phyloP scores from a whole-genome alignment of 1,140 invertebrate species.

The Epicauta chinensis region DNA sequence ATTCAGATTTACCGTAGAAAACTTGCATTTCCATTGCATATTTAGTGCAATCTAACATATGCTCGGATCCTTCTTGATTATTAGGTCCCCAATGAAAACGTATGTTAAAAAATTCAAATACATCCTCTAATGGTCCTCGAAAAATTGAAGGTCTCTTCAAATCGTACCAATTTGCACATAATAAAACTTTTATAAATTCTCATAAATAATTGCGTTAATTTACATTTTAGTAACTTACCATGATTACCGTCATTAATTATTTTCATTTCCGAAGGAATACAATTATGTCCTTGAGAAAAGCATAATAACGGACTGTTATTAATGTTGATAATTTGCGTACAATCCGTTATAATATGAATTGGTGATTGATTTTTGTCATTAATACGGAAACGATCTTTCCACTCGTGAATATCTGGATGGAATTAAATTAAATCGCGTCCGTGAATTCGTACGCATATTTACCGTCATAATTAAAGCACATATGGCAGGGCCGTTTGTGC shows the following conservation, averaged over 20 bases:
- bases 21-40: slow-evolving; percentile 53
- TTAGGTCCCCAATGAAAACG: slow-evolving; percentile 52
- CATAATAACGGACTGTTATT: slow-evolving; percentile 23
- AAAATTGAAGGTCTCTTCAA: slow-evolving; percentile 40
- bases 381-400: too few relatives aligned
- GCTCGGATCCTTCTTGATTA: slow-evolving; percentile 52
- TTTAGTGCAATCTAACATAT: slow-evolving; percentile 47
- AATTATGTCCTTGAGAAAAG: slow-evolving; percentile 30
- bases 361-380: slow-evolving; percentile 34
- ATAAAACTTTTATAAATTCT: too few relatives aligned
- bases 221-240: too few relatives aligned
- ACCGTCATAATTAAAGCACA: too few relatives aligned
- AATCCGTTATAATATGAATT: slow-evolving; percentile 25
- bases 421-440: too few relatives aligned
- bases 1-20: slow-evolving; percentile 36
- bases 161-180: too few relatives aligned
- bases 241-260: slow-evolving; percentile 26
- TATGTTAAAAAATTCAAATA: slow-evolving; percentile 47
- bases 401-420: too few relatives aligned
- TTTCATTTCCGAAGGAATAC: slow-evolving; percentile 23
- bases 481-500: too few relatives aligned
- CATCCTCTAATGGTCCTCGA: slow-evolving; percentile 46
- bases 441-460: too few relatives aligned
- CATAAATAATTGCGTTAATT: too few relatives aligned
- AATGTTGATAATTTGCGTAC: slow-evolving; percentile 16